Conservation (phyloP, 2,888 invertebrate species). For the Lithophane ornitopus region DNA sequence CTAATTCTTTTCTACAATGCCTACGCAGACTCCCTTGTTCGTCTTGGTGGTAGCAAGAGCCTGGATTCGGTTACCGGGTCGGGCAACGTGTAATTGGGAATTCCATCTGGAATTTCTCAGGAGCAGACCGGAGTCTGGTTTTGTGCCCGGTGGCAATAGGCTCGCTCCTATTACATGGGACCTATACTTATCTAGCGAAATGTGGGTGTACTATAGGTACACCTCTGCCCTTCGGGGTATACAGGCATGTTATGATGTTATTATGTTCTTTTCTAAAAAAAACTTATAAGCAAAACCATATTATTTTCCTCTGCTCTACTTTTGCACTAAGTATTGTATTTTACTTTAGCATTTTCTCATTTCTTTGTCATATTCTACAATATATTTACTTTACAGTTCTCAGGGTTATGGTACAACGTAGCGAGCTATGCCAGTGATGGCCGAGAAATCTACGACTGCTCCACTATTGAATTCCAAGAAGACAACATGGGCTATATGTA, state of each 20-base stretch:
- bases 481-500: constrained; percentile 86
- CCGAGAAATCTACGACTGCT: constrained; percentile 82
- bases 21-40: no score
- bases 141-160: no score
- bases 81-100: no score
- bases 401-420: constrained; percentile 86
- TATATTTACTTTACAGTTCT: constrained; percentile 76
- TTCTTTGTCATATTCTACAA: neutral
- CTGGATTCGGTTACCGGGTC: no score
- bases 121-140: no score
- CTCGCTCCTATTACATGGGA: no score
- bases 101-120: no score
- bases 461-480: constrained; percentile 84
- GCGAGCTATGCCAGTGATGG: constrained; percentile 86
- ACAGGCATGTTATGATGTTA: no score
- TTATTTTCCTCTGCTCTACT: neutral
- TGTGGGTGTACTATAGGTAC: no score
- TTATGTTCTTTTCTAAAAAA: neutral
- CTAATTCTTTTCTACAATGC: neutral
- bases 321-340: neutral
- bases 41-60: no score
- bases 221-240: no score
- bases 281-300: neutral
- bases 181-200: no score
- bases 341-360: neutral